A percentile compares a stretch with the other conserved stretches of the same genome.
phyloP scores from a whole-genome alignment of 2,888 invertebrate species.

The Trachelus stipa region DNA sequence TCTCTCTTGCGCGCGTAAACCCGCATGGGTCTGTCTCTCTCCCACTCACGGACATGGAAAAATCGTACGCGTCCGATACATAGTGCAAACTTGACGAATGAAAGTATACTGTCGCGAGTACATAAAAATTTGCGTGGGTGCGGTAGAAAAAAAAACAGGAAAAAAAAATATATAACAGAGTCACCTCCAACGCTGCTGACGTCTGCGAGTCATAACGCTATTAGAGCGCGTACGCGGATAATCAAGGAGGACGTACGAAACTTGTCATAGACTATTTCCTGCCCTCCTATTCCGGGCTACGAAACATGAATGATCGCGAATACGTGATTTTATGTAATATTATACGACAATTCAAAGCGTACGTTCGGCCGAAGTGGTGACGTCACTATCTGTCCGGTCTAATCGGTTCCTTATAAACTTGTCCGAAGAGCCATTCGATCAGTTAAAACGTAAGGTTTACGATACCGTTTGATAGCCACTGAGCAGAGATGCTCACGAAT shows the following conservation, averaged over 20 bases:
- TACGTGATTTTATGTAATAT: background rate
- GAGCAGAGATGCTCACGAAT: background rate
- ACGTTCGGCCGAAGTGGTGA: background rate
- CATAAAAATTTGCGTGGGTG: background rate
- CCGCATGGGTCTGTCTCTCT: background rate
- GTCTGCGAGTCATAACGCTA: background rate
- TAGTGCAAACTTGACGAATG: too few species aligned
- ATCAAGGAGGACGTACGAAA: background rate
- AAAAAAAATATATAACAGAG: background rate
- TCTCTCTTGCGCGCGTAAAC: too few species aligned
- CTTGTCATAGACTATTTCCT: background rate
- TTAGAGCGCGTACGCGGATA: background rate
- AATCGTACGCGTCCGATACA: background rate
- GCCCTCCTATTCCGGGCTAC: background rate
- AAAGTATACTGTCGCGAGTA: background rate
- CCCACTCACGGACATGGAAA: background rate
- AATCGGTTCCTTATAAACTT: too few species aligned
- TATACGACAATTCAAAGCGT: background rate
- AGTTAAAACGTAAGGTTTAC: background rate
- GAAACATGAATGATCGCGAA: background rate
- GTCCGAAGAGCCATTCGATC: background rate
- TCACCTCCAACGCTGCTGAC: background rate
- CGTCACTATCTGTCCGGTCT: too few species aligned
- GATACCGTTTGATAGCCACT: background rate
- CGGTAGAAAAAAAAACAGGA: background rate